Base-by-base conservation (phyloP, 1,140 invertebrate species). In the Drosophila littoralis region DNA sequence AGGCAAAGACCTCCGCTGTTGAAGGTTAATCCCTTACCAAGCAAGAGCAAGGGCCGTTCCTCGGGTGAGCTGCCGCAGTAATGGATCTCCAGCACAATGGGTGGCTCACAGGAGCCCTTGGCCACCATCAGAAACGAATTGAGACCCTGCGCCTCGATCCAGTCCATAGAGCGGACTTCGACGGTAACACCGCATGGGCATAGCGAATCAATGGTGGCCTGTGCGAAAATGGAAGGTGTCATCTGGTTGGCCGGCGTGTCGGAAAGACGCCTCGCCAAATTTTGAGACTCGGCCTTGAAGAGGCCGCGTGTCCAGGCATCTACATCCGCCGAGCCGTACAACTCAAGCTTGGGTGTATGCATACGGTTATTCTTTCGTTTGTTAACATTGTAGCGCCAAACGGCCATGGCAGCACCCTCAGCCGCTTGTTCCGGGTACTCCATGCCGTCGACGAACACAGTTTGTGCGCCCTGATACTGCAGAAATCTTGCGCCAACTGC, bases 201-300 rank as follows among this genome's bases (percentile, higher is more conserved):
- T 7, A 94, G 66, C 4, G 93, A 92, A 77, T 94, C 93, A 0
- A 93, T 92, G 48, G 93, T 91, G 7, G 90, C 76, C 74, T 97
- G 93, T 6, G 95, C 94, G 92, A 98, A 98, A 58, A 95, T 94
- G 0, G 95, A 95, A 0, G 98, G 97, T 6, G 97, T 98, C 93
- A 98, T 95, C 61, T 95, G 90, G 93, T 98, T 99, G 0, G 97
- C 94, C 1, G 98, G 97, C 33, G 95, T 96, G 85, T 98, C 97
- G 79, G 95, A 95, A 2, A 98, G 92, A 9, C 85, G 80, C 9
- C 97, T 93, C 0, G 97, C 96, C 84, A 97, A 93, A 91, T 98
- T 98, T 93, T 99, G 98, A 0, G 96, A 95, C 50, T 96, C 94
- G 0, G 96, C 96, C 91, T 97, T 95, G n/a, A 95, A 93, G 13